These are phyloP conservation scores for Euclidia mi DNA, from an alignment of 2,888 invertebrate species.

Conservation along the genomic window DNA sequence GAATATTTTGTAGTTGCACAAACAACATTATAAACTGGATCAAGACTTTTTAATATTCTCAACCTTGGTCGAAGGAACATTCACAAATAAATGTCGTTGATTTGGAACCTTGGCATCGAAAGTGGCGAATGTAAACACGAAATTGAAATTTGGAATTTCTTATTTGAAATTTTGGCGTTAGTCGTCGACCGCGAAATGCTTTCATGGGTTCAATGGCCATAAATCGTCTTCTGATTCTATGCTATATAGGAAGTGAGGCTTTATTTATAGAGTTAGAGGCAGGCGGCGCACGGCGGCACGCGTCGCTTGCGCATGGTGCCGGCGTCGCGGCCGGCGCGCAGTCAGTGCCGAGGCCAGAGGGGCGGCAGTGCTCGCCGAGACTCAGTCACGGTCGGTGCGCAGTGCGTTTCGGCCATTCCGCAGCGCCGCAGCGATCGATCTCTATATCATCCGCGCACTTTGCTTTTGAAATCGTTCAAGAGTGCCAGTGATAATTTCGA, in stretches of 20 bases:
- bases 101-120: conserved; percentile 72
- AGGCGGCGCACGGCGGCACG: conserved; percentile 50
- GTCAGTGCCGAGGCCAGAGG: conserved; percentile 57
- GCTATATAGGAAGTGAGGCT: conserved; percentile 83
- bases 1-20: background rate
- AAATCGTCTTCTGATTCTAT: conserved; percentile 83
- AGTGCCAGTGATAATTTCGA: conserved; percentile 83
- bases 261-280: conserved; percentile 83
- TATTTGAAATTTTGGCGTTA: conserved; percentile 57
- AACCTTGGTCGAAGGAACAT: conserved; percentile 12
- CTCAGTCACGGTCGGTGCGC: conserved; percentile 74
- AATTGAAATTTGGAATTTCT: conserved; percentile 47
- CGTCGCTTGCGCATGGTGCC: conserved; percentile 61
- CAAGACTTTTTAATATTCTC: conserved; percentile 2
- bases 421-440: conserved; percentile 50
- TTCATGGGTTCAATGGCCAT: conserved; percentile 87
- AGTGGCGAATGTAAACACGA: conserved; percentile 48
- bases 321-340: conserved; percentile 32
- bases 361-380: conserved; percentile 68
- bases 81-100: conserved; percentile 34
- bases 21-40: conserved; percentile 3
- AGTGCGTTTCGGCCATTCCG: conserved; percentile 54
- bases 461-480: conserved; percentile 71
- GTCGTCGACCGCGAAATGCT: conserved; percentile 75
- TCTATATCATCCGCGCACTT: conserved; percentile 67